Conservation (phyloP, 1,140 invertebrate species). For the Lasioglossum albipes region DNA sequence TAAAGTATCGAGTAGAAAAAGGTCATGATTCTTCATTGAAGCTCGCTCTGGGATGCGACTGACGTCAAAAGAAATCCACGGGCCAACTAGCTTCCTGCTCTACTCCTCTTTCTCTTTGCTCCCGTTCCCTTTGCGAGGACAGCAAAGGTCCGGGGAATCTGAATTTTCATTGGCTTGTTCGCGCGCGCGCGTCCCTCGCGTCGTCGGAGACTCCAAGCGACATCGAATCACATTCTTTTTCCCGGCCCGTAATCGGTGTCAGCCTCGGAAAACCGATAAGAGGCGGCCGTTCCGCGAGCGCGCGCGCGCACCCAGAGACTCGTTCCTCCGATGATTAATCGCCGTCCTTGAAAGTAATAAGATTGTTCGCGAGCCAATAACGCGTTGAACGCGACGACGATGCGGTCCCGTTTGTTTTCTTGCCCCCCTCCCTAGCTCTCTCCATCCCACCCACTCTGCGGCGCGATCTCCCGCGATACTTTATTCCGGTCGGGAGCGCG, state of each 20-base stretch:
- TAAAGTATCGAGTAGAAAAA: conserved; percentile 21
- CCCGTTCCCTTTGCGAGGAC: background rate
- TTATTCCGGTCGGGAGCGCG: background rate
- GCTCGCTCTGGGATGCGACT: conserved; percentile 5
- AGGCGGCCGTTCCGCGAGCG: background rate
- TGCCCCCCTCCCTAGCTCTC: too few relatives aligned
- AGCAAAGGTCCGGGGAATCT: conserved; percentile 24
- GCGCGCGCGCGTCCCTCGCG: background rate
- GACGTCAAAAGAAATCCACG: conserved; percentile 30
- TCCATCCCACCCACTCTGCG: too few relatives aligned
- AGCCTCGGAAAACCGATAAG: conserved; percentile 19
- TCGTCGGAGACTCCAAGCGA: conserved; percentile 8
- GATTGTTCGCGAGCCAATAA: conserved; percentile 13
- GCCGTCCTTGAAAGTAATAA: conserved; percentile 21
- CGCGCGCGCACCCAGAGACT: background rate
- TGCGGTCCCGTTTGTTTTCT: conserved; percentile 23
- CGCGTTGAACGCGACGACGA: conserved; percentile 3
- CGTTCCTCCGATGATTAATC: conserved; percentile 29
- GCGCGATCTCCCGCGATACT: background rate
- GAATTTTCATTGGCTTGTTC: conserved; percentile 37
- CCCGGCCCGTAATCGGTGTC: background rate
- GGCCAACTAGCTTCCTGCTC: background rate
- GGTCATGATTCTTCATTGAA: conserved; percentile 15
- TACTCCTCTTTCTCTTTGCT: background rate
- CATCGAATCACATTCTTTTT: conserved; percentile 7